A percentile compares a stretch with the other conserved stretches of the same genome.
phyloP scores from a whole-genome alignment of 2,888 invertebrate genomes.

The Thecophora atra region DNA sequence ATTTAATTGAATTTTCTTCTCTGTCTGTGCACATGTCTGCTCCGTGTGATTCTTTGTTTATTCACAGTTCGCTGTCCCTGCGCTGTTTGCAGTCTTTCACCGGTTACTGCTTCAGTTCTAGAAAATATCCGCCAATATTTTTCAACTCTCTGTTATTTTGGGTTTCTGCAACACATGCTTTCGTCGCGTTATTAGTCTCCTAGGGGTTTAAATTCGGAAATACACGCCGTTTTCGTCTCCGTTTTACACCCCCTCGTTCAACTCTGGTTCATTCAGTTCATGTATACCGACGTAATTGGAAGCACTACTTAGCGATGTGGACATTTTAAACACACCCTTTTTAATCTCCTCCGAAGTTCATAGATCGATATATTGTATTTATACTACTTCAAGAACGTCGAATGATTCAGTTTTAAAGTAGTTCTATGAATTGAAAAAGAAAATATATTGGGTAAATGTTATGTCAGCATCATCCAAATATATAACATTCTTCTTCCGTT shows the following conservation, averaged over 20 bases:
- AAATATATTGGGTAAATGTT: too few species aligned
- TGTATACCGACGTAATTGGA: conserved; percentile 2
- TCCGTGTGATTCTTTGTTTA: conserved; percentile 1
- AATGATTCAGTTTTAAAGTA: too few species aligned
- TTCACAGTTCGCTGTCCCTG: neutral
- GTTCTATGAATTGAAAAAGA: too few species aligned
- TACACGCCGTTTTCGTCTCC: too few species aligned
- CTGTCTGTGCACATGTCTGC: conserved; percentile 26
- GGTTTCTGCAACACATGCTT: conserved; percentile 1
- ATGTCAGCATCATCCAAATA: too few species aligned
- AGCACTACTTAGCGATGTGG: neutral
- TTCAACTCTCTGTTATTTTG: conserved; percentile 28
- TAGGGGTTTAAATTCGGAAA: conserved; percentile 1
- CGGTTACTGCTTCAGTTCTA: conserved; percentile 28
- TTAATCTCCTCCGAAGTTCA: neutral
- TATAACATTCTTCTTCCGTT: too few species aligned
- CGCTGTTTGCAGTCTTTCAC: conserved; percentile 18
- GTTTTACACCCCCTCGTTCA: neutral
- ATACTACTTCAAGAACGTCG: too few species aligned
- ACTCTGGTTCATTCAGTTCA: neutral
- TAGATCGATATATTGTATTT: neutral
- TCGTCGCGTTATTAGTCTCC: conserved; percentile 26
- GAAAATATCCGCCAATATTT: conserved; percentile 16
- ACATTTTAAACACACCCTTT: conserved; percentile 16
- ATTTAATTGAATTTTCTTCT: conserved; percentile 29